Evolutionary conservation across 2,113 vertebrate species (phyloP).

Genomic region (cat (Felis catus)): F.catus_Fca126_mat1.0 CM031427.1:3685001-3685500

Average conservation of each 20-base stretch:
- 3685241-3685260: accelerated
- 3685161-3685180: too few species aligned
- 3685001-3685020: neutral
- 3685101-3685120: neutral
- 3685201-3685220: neutral
- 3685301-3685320: neutral
- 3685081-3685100: neutral
- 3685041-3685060: neutral
- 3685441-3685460: too few species aligned
- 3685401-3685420: too few species aligned
- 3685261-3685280: neutral
- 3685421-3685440: neutral
- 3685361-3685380: accelerated
- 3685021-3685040: neutral
- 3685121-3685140: neutral
- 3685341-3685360: neutral
- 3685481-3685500: neutral
- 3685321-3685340: neutral
- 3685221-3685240: accelerated
- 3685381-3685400: neutral
- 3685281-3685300: neutral
- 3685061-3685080: too few species aligned
- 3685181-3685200: neutral
- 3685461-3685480: neutral
- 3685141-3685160: neutral